Evolutionary conservation across 2,888 invertebrate genomes (phyloP).

Genomic region (Sturmia bella): DNA sequence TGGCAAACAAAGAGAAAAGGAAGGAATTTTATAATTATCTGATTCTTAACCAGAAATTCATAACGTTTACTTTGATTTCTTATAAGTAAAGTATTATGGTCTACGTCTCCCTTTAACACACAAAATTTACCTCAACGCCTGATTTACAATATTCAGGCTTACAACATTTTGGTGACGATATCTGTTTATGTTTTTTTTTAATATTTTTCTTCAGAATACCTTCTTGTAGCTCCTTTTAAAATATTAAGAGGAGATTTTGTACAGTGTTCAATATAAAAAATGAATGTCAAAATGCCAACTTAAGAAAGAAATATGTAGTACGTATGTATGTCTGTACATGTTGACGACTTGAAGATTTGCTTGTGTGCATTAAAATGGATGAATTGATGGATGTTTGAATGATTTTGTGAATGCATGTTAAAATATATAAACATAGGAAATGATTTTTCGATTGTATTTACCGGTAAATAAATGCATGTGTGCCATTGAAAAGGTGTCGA

Average conservation of each 20-base stretch:
- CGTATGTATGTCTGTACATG: no score
- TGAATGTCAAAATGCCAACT: slow-evolving; percentile 62
- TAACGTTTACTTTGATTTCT: no score
- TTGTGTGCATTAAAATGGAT: slow-evolving; percentile 19
- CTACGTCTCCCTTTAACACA: no score
- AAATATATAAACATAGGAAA: not conserved
- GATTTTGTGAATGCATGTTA: slow-evolving; percentile 8
- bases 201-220: not conserved
- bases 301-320: slow-evolving; percentile 42
- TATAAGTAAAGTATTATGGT: no score
- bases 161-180: not conserved
- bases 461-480: not conserved
- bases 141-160: no score
- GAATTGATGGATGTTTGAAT: slow-evolving; percentile 23
- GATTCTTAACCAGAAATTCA: no score
- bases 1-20: no score
- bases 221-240: slow-evolving; percentile 8
- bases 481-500: not conserved
- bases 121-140: no score
- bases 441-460: not conserved
- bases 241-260: slow-evolving; percentile 26
- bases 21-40: no score
- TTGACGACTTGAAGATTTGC: slow-evolving; percentile 33
- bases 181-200: slow-evolving; percentile 1
- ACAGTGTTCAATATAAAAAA: slow-evolving; percentile 32